phyloP scores from a whole-genome alignment of 2,888 invertebrate genomes.

The Drosophila mulleri region DNA sequence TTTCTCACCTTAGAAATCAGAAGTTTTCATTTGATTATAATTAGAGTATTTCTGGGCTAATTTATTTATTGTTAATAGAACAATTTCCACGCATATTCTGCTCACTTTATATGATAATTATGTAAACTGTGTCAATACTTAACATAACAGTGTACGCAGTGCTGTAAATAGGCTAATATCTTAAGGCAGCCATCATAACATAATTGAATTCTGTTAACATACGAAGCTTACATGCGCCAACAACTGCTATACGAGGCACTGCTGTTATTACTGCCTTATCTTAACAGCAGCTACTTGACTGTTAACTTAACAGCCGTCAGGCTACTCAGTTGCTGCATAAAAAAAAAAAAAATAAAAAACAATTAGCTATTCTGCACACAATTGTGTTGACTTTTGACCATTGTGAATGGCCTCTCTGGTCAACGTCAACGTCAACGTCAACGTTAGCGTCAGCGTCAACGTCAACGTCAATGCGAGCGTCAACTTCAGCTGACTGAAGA shows the following conservation, averaged over 20 bases:
- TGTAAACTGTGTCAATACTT: background rate
- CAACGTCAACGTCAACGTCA: constrained; percentile 31
- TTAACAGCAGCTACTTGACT: background rate
- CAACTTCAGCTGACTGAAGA: constrained; percentile 39
- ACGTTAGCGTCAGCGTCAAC: constrained; percentile 19
- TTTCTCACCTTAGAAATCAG: background rate
- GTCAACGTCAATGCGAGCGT: constrained; percentile 28
- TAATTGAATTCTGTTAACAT: background rate
- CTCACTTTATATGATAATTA: background rate
- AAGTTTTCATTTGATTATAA: background rate
- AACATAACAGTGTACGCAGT: background rate
- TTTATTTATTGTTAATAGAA: background rate
- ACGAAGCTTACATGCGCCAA: background rate
- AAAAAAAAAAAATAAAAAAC: background rate
- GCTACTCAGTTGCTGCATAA: background rate
- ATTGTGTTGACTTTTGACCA: background rate
- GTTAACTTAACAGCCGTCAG: constrained; percentile 7
- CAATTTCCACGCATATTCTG: background rate
- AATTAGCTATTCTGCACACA: background rate
- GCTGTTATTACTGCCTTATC: too few species aligned
- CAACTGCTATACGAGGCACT: too few species aligned
- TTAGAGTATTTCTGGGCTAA: too few species aligned
- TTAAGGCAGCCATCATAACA: background rate
- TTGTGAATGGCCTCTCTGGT: constrained; percentile 34
- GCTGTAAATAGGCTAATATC: too few species aligned